Conservation (phyloP, 2,797 vertebrate genomes). For the Pipistrellus kuhlii region DNA sequence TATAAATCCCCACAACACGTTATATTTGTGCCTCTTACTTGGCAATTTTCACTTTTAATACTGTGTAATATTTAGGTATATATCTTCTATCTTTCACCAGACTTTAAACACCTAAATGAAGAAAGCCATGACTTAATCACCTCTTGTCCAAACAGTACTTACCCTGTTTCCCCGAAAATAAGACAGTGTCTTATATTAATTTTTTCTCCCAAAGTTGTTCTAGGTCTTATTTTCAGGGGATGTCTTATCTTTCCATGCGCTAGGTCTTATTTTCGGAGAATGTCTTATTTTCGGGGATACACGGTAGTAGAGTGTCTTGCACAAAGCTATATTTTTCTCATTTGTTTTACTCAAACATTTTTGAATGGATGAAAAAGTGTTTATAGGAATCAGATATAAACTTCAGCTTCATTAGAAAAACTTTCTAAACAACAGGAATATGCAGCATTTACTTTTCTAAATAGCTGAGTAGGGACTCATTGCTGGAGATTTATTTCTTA, state of each 20-base stretch:
- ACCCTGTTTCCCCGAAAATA: too few species aligned
- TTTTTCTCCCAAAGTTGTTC: too few species aligned
- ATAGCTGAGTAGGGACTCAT: background rate
- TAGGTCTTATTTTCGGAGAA: too few species aligned
- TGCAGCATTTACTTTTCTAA: constrained; percentile 1
- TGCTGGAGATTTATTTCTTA: background rate
- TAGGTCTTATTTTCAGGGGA: too few species aligned
- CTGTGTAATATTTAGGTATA: background rate
- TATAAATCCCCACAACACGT: background rate
- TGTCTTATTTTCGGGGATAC: too few species aligned
- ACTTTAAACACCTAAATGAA: background rate
- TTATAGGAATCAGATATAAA: background rate
- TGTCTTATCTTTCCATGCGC: too few species aligned
- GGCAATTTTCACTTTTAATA: constrained; percentile 11
- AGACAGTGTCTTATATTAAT: too few species aligned
- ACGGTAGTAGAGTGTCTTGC: background rate
- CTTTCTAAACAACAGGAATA: background rate
- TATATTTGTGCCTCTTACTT: background rate
- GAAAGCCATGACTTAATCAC: background rate
- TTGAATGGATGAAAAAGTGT: background rate
- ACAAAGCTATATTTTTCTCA: background rate
- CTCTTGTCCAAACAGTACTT: background rate
- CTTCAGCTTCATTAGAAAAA: constrained; percentile 1
- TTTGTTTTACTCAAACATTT: background rate
- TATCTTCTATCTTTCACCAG: background rate